A percentile compares a stretch with the other conserved stretches of the same genome.
Evolutionary conservation across 1,140 invertebrate genomes (phyloP).

Genomic region (Trinorchestia longiramus): DNA sequence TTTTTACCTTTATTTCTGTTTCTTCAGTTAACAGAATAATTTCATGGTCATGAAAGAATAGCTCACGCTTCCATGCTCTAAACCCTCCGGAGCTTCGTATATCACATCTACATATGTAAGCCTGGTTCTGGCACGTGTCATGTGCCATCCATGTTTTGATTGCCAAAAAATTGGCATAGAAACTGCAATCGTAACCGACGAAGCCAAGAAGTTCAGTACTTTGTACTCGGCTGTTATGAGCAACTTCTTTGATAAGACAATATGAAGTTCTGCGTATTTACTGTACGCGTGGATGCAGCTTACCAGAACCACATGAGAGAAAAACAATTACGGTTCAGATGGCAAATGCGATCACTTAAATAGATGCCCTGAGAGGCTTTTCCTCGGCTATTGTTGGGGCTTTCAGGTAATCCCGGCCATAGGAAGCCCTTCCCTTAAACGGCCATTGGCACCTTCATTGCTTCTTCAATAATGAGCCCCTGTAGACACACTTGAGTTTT

Average conservation of each 20-base stretch:
- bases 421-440: not conserved
- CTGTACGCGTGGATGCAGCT: not conserved
- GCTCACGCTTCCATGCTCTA: not conserved
- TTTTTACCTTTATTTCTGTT: not conserved
- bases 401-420: not conserved
- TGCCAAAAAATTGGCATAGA: no score
- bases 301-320: not conserved
- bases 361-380: not conserved
- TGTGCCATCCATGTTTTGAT: no score
- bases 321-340: not conserved
- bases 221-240: no score
- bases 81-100: not conserved
- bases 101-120: not conserved
- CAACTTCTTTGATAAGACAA: not conserved
- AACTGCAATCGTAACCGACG: no score
- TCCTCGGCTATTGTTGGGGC: not conserved
- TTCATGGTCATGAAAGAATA: not conserved
- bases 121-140: not conserved
- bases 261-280: not conserved
- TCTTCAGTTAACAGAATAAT: not conserved
- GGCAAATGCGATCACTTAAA: not conserved
- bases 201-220: no score
- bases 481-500: not conserved
- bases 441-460: conserved; percentile 5
- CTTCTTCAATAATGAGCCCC: not conserved